Conservation (phyloP, 2,888 invertebrate genomes). For the Limnephilus marmoratus region DNA sequence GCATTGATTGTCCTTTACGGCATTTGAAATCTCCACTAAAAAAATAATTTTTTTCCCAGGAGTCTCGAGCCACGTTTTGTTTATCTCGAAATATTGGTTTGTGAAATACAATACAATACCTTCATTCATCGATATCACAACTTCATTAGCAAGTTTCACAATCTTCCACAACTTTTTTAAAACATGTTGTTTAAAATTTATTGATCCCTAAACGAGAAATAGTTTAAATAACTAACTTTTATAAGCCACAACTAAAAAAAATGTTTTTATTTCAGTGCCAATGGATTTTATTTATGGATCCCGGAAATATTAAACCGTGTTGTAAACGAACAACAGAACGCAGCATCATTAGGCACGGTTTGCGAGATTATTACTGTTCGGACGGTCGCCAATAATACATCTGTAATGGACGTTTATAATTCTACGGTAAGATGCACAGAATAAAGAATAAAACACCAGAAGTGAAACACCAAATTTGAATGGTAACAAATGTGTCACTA, state of each 20-base stretch:
- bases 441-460: no score
- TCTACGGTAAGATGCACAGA: not conserved
- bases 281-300: conserved; percentile 79
- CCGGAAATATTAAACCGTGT: conserved; percentile 79
- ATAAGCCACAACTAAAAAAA: not conserved
- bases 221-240: not conserved
- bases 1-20: no score
- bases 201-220: no score
- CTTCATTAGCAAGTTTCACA: not conserved
- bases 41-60: no score
- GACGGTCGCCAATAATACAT: conserved; percentile 69
- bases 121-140: not conserved
- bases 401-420: not conserved
- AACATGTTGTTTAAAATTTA: no score
- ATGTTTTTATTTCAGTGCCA: conserved; percentile 71
- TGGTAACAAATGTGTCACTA: no score
- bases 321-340: conserved; percentile 71
- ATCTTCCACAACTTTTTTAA: not conserved
- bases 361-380: conserved; percentile 73
- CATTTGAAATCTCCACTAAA: no score
- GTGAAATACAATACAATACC: no score
- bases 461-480: no score
- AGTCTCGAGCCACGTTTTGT: no score
- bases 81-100: no score
- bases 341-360: conserved; percentile 71